Evolutionary conservation across 1,140 invertebrate species (phyloP).

Genomic region (Harlomillsia oculata): DNA sequence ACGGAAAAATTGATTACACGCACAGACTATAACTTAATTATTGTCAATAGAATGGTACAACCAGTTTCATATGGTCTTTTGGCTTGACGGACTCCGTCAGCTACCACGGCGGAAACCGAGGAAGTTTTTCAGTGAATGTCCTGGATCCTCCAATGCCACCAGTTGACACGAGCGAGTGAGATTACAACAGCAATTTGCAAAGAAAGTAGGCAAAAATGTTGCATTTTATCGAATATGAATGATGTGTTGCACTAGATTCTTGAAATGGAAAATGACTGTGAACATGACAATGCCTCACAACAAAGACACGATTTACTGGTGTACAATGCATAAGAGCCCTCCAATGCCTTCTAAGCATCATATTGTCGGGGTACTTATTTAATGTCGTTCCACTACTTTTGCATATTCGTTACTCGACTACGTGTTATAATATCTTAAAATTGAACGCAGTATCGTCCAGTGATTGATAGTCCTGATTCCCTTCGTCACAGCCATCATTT

Average conservation of each 20-base stretch:
- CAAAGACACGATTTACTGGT: slow-evolving; percentile 21
- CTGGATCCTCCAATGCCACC: slow-evolving; percentile 7
- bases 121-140: slow-evolving; percentile 5
- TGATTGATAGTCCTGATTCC: background rate
- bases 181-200: background rate
- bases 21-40: background rate
- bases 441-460: slow-evolving; percentile 3
- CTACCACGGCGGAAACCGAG: slow-evolving; percentile 15
- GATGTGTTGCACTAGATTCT: background rate
- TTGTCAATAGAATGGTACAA: slow-evolving; percentile 5
- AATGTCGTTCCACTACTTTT: background rate
- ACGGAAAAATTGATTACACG: background rate
- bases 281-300: slow-evolving; percentile 18
- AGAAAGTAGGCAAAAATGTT: background rate
- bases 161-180: background rate
- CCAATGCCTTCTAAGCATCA: slow-evolving; percentile 12
- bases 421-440: background rate
- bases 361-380: slow-evolving; percentile 16
- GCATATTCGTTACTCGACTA: background rate
- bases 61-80: slow-evolving; percentile 17
- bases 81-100: slow-evolving; percentile 9
- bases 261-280: background rate
- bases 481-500: slow-evolving; percentile 22
- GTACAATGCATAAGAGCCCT: slow-evolving; percentile 14
- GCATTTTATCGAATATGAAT: background rate